Conservation (phyloP, 2,888 invertebrate species). For the Dromius quadrimaculatus region DNA sequence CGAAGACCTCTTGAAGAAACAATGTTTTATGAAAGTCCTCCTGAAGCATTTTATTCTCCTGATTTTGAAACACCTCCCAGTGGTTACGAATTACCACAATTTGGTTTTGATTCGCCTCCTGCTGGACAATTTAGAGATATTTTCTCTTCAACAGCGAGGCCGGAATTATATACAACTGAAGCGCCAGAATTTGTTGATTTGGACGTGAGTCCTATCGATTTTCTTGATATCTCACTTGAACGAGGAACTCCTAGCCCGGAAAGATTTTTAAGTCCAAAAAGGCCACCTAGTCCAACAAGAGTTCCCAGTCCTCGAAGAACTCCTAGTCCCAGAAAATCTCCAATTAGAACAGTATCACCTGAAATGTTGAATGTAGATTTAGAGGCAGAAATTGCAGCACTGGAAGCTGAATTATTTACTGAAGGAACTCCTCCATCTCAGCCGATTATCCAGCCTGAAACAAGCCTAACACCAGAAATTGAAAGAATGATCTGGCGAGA, state of each 20-base stretch:
- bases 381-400: neutral
- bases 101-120: too few relatives aligned
- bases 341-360: neutral
- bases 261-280: too few relatives aligned
- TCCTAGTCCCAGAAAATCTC: neutral
- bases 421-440: neutral
- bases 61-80: neutral
- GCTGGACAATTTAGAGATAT: too few relatives aligned
- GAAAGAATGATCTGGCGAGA: neutral
- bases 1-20: neutral
- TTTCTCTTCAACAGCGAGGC: neutral
- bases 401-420: neutral
- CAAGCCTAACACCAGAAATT: neutral
- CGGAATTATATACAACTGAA: neutral
- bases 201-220: too few relatives aligned
- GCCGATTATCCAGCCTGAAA: neutral
- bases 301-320: neutral
- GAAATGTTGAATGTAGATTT: neutral
- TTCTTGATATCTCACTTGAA: too few relatives aligned
- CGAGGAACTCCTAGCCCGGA: too few relatives aligned
- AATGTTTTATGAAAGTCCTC: slow-evolving; percentile 24
- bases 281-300: too few relatives aligned
- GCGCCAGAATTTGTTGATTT: too few relatives aligned
- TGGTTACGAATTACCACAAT: too few relatives aligned
- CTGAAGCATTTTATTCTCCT: neutral